Evolutionary conservation across 2,888 invertebrate species (phyloP), one percentile per base, ranked within the genome.

Genomic region (Smittia sp.): DNA sequence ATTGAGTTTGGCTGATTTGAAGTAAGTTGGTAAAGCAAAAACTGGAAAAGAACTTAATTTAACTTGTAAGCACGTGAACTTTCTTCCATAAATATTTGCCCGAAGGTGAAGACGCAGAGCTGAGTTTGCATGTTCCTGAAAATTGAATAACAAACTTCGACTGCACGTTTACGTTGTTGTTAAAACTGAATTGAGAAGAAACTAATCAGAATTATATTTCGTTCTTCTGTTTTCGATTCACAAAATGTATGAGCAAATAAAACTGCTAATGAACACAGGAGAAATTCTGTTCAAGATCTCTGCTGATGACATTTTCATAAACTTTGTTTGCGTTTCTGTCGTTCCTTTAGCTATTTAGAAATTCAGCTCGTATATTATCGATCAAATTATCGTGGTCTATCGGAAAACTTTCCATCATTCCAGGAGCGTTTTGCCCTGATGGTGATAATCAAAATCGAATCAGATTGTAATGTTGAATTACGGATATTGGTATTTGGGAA

Each of bases 391-490:
- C 22, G 58, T 22, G 58, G 58, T 58, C 22, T 20, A 58, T 58
- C 18, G 22, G n/a, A 58, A 58, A 58, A 58, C 22, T 58, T 58
- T 63, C 27, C 24, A 22, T 27, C 63, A 13, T 20, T 18, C 25
- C 1, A 46, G 46, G n/a, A 46, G n/a, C 46, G 46, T 46, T 46
- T 13, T 27, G 11, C 11, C 27, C 4, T 63, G 27, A 58, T 25
- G 63, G 27, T 63, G 63, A 63, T 63, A 70, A 70, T 70, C 70
- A 25, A 70, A 70, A 58, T 70, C 72, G 32, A 58, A 72, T 72
- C 22, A 27, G 38, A 62, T 18, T 54, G 52, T 54, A 69, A 69
- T 69, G 20, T 27, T n/a, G 25, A n/a, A 63, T 46, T 46, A 6
- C 58, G 15, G 46, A 46, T 46, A 46, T 46, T 46, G 46, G 46